These are phyloP conservation scores for Protaetia brevitarsis DNA, from an alignment of 1,140 invertebrate species.

Conservation along the genomic window DNA sequence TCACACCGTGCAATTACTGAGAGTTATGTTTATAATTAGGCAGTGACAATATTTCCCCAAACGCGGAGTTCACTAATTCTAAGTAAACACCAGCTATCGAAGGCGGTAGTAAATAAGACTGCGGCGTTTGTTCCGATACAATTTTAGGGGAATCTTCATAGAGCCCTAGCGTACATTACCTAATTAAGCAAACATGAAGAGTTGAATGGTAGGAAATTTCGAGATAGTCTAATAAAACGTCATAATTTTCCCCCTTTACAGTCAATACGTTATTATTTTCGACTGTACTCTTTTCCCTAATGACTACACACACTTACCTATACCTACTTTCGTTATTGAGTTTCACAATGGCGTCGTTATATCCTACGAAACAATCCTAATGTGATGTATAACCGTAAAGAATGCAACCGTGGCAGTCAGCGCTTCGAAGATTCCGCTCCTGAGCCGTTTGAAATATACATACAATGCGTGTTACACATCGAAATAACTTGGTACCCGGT, in stretches of 20 bases:
- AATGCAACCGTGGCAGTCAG: not conserved
- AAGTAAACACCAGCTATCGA: constrained; percentile 37
- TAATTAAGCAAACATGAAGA: not conserved
- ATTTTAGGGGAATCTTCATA: not conserved
- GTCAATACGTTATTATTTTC: too few relatives aligned
- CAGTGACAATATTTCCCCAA: constrained; percentile 47
- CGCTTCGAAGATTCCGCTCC: not conserved
- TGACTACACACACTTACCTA: too few relatives aligned
- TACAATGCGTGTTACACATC: not conserved
- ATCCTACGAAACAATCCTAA: not conserved
- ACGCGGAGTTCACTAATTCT: constrained; percentile 45
- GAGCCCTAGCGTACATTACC: not conserved
- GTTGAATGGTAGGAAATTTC: too few relatives aligned
- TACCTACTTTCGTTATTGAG: not conserved
- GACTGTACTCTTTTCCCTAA: too few relatives aligned
- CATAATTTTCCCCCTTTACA: too few relatives aligned
- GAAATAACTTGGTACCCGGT: not conserved
- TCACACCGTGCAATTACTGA: constrained; percentile 45
- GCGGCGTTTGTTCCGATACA: not conserved
- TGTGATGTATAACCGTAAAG: not conserved
- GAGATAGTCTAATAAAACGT: too few relatives aligned
- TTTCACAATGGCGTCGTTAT: not conserved
- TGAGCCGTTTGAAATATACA: not conserved
- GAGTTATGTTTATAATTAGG: constrained; percentile 48
- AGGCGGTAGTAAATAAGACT: constrained; percentile 32